Evolutionary conservation across 1,140 invertebrate genomes (phyloP).

Genomic region (Penaeus chinensis): DNA sequence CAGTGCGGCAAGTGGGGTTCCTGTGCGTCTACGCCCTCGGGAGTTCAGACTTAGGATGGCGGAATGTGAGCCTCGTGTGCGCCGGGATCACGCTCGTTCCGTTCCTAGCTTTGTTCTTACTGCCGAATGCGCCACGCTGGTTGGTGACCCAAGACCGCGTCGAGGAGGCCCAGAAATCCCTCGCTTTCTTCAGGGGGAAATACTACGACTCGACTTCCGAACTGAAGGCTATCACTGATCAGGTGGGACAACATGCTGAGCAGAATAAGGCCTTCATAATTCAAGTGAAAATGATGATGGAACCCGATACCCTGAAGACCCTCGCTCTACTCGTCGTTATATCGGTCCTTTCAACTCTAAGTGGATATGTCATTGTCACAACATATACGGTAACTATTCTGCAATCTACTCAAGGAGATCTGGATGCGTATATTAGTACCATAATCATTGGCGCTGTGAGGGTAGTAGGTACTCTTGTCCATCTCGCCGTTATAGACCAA

Average conservation of each 20-base stretch:
- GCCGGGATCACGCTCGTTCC: constrained; percentile 2
- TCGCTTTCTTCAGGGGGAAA: constrained; percentile 23
- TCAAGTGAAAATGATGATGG: no score
- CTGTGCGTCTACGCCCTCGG: neutral
- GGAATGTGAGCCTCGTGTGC: constrained; percentile 16
- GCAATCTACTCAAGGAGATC: no score
- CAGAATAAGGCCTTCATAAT: no score
- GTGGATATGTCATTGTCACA: no score
- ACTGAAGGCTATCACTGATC: constrained; percentile 14
- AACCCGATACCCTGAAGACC: no score
- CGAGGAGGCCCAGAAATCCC: constrained; percentile 12
- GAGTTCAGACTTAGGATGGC: constrained; percentile 5
- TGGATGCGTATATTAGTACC: no score
- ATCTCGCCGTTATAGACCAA: no score
- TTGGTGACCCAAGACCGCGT: constrained; percentile 23
- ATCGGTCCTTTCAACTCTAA: no score
- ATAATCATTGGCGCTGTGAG: no score
- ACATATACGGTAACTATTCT: no score
- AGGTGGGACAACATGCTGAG: neutral
- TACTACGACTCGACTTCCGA: constrained; percentile 3
- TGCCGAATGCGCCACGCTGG: constrained; percentile 43
- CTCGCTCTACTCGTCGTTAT: no score
- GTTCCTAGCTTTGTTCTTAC: neutral
- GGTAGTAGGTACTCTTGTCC: no score
- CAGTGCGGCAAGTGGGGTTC: neutral